Evolutionary conservation across 2,113 vertebrate genomes (phyloP).

Genomic region (Zosterops pallidus): DNA sequence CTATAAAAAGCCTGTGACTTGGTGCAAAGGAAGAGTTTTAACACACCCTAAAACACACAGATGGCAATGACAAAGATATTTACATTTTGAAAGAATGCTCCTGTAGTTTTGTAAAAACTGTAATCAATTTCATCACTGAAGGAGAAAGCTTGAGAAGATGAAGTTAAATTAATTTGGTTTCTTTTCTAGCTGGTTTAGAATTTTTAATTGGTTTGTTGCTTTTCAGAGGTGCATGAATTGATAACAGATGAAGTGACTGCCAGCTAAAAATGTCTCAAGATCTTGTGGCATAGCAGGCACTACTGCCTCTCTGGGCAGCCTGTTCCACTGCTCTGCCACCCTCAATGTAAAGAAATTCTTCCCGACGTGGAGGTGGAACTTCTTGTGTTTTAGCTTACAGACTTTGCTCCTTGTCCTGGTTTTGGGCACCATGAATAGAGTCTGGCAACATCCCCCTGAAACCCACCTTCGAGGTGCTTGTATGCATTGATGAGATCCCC

Average conservation of each 20-base stretch:
- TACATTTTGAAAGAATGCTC: not conserved
- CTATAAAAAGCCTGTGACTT: not conserved
- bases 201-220: not conserved
- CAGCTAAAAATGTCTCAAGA: not conserved
- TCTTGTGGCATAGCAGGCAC: not conserved
- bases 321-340: not conserved
- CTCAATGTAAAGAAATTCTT: not conserved
- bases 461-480: not conserved
- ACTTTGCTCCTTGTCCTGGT: not conserved
- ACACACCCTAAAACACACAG: not conserved
- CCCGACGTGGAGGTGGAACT: not conserved
- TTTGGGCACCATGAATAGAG: not conserved
- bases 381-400: not conserved
- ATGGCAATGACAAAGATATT: not conserved
- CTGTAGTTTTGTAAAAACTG: not conserved
- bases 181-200: not conserved
- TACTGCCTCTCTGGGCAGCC: not conserved
- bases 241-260: not conserved
- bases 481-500: not conserved
- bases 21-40: constrained; percentile 4
- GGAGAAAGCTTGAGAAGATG: not conserved
- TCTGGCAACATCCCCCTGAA: not conserved
- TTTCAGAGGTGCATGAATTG: not conserved
- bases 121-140: not conserved
- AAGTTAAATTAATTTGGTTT: not conserved